A percentile compares a stretch with the other conserved stretches of the same genome.
phyloP scores from a whole-genome alignment of 2,797 vertebrate species.

The Schizopygopsis malacanthus region DNA sequence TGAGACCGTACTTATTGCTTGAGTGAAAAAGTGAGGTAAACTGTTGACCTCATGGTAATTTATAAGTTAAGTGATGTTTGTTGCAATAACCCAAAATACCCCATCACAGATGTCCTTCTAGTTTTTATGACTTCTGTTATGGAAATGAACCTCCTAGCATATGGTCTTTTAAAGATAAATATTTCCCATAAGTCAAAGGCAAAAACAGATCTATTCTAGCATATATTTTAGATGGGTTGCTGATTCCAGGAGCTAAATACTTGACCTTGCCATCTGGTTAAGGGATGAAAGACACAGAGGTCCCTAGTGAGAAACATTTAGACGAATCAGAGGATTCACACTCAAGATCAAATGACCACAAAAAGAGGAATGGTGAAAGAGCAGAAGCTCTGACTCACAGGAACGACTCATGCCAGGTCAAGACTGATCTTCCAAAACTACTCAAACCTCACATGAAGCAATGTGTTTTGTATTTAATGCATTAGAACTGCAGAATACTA shows the following conservation, averaged over 20 bases:
- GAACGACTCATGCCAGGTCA: conserved; percentile 9
- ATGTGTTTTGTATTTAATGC: neutral
- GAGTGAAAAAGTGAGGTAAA: neutral
- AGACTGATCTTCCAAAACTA: neutral
- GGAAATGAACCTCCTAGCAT: conserved; percentile 26
- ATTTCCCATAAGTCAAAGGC: conserved; percentile 32
- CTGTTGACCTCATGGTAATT: conserved; percentile 16
- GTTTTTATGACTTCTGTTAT: conserved; percentile 19
- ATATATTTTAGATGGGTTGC: conserved; percentile 60
- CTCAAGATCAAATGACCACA: conserved; percentile 27
- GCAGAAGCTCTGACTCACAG: neutral
- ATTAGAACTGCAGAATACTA: neutral
- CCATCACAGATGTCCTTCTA: conserved; percentile 26
- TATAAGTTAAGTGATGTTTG: neutral
- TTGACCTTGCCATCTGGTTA: conserved; percentile 72
- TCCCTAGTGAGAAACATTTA: conserved; percentile 61
- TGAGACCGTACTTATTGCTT: neutral
- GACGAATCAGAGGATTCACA: conserved; percentile 49
- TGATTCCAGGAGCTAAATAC: conserved; percentile 57
- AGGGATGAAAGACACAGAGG: conserved; percentile 52
- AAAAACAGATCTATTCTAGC: conserved; percentile 17
- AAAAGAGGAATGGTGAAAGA: conserved; percentile 22
- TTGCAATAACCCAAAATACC: conserved; percentile 14
- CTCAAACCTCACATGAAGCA: neutral
- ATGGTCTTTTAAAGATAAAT: conserved; percentile 25